These are phyloP conservation scores for Rhabdophis nuchalis DNA, from an alignment of 2,797 vertebrate genomes.

Conservation along the genomic window DNA sequence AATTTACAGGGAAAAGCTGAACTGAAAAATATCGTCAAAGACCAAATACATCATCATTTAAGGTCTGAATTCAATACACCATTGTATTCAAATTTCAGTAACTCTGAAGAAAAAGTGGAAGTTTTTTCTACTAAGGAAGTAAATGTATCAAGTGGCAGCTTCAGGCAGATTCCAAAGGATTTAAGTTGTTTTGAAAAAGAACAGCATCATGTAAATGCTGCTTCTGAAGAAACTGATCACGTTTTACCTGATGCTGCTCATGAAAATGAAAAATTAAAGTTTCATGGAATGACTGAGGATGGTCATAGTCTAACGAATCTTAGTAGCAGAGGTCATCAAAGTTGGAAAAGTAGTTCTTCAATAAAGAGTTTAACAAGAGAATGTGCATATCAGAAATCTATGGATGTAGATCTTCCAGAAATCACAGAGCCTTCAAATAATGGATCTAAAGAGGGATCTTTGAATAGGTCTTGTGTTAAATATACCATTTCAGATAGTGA, in stretches of 20 bases:
- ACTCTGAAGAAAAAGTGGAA: slow-evolving; percentile 58
- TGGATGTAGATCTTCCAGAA: neutral
- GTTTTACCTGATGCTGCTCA: slow-evolving; percentile 3
- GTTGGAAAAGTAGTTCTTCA: slow-evolving; percentile 40
- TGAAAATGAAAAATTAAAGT: slow-evolving; percentile 33
- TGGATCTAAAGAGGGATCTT: slow-evolving; percentile 36
- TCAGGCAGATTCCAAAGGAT: slow-evolving; percentile 45
- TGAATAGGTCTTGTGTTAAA: neutral
- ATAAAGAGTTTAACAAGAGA: slow-evolving; percentile 42
- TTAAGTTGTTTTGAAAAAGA: slow-evolving; percentile 46
- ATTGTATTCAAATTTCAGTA: slow-evolving; percentile 29
- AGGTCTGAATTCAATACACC: slow-evolving; percentile 44
- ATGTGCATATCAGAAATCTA: slow-evolving; percentile 42
- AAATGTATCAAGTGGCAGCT: slow-evolving; percentile 41
- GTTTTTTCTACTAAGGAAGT: slow-evolving; percentile 47
- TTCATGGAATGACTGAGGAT: slow-evolving; percentile 35
- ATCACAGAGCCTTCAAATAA: slow-evolving; percentile 25
- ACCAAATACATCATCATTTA: slow-evolving; percentile 29
- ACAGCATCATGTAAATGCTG: slow-evolving; percentile 9
- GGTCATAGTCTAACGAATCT: slow-evolving; percentile 53
- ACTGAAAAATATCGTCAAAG: slow-evolving; percentile 46
- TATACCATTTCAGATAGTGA: slow-evolving; percentile 28
- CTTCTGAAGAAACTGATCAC: slow-evolving; percentile 30
- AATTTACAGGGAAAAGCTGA: slow-evolving; percentile 40
- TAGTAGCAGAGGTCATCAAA: slow-evolving; percentile 46